These are phyloP conservation scores for Mobula hypostoma DNA, from an alignment of 2,113 vertebrate species.

Conservation along the genomic window DNA sequence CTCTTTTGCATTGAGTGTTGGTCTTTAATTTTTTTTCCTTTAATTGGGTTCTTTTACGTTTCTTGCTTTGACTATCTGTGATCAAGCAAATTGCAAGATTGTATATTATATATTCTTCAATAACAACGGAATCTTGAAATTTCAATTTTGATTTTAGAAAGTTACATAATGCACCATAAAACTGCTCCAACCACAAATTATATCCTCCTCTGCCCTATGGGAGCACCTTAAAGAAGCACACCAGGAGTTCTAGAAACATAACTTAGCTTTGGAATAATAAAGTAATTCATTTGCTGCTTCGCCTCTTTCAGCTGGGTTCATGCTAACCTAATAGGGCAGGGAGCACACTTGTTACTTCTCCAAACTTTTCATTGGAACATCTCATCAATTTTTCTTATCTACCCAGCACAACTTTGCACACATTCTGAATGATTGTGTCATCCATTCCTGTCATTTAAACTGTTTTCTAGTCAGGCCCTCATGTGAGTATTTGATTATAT, in stretches of 20 bases:
- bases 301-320: background rate
- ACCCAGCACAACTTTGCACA: too few relatives aligned
- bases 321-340: background rate
- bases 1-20: too few relatives aligned
- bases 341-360: background rate
- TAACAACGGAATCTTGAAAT: background rate
- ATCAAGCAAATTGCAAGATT: too few relatives aligned
- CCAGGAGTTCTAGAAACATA: background rate
- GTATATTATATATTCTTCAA: too few relatives aligned
- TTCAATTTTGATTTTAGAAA: conserved; percentile 6
- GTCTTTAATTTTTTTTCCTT: too few relatives aligned
- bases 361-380: background rate
- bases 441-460: background rate
- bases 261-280: conserved; percentile 26
- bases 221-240: background rate
- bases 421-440: background rate
- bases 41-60: too few relatives aligned
- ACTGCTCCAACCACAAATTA: conserved; percentile 5
- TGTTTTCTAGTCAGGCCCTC: background rate
- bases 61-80: too few relatives aligned
- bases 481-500: background rate
- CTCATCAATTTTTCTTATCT: conserved; percentile 11
- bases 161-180: background rate
- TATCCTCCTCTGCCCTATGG: background rate
- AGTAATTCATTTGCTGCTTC: conserved; percentile 26